These are phyloP conservation scores for Iphiclides podalirius DNA, from an alignment of 2,888 invertebrate species.

Conservation along the genomic window DNA sequence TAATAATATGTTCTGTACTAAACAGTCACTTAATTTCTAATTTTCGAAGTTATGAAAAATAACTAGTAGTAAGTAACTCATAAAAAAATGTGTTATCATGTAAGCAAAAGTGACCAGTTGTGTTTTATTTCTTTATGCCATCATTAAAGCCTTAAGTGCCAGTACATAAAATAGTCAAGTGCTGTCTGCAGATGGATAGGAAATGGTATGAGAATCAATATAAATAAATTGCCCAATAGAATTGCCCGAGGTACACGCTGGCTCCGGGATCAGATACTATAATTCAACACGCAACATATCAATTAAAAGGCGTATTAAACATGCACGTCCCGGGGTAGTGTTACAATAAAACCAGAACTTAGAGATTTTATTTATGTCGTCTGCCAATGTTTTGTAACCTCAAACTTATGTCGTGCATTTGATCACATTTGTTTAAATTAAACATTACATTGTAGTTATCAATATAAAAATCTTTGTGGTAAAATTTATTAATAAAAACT, in stretches of 20 bases:
- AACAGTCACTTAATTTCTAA: too few relatives aligned
- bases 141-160: conserved; percentile 36
- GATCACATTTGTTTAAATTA: too few relatives aligned
- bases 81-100: conserved; percentile 9
- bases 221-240: conserved; percentile 72
- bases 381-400: neutral
- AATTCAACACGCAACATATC: conserved; percentile 72
- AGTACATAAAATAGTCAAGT: conserved; percentile 51
- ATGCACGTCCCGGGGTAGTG: conserved; percentile 50
- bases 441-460: too few relatives aligned
- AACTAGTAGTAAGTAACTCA: too few relatives aligned
- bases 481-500: too few relatives aligned
- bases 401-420: neutral
- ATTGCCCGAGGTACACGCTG: conserved; percentile 60
- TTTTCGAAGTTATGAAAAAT: too few relatives aligned
- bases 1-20: too few relatives aligned
- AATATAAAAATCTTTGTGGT: too few relatives aligned
- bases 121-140: conserved; percentile 39
- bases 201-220: conserved; percentile 67
- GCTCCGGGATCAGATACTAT: conserved; percentile 61
- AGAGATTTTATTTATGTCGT: neutral
- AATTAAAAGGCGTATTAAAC: conserved; percentile 70
- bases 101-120: conserved; percentile 24
- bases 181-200: conserved; percentile 56
- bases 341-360: conserved; percentile 50